Evolutionary conservation across 2,113 vertebrate species (phyloP), one percentile per base, ranked within the genome.

Genomic region (Microcebus murinus): DNA sequence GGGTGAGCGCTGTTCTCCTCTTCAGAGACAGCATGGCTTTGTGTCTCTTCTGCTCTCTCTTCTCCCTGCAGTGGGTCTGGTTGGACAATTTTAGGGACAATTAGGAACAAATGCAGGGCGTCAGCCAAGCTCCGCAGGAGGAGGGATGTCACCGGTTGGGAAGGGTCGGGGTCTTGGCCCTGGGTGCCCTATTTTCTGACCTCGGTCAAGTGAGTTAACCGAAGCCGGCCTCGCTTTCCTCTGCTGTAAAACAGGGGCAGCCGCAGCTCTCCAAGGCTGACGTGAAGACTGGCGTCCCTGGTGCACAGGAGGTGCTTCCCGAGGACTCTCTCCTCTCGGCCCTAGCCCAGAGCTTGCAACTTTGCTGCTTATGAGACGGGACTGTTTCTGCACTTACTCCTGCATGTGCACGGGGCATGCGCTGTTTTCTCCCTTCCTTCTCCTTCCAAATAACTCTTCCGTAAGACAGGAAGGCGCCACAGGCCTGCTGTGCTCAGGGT

Each of bases 251-350:
- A 4, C 14, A 27, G 2, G 25, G 71, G 1, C 25, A 17, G 34
- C 36, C 0, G 0, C 29, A 3, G 52, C 48, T 29, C 42, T 3
- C 4, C 0, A 2, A 15, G 23, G 71, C 4, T 10, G 29, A 52
- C 4, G 34, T 34, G 80, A 48, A 23, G n/a, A 13, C 2, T 2
- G 8, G 73, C 0, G 2, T 45, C 76, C 59, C 14, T 23, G 9
- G 15, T 14, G 1, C 23, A 27, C 0, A 15, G n/a, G 8, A n/a
- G 7, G 10, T 55, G 10, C 63, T 55, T 74, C 39, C 65, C 42
- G 29, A 52, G 61, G 34, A 48, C 29, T 17, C 23, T 39, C 34
- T 27, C 4, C 15, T 3, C 1, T 50, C 4, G 9, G 67, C 6
- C 50, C 52, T 79, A 34, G 65, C 42, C 61, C 25, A 67, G 85